Percentiles rank a stretch among this genome's conserved stretches.
These are phyloP conservation scores for Apomyelois bistriatella DNA, from an alignment of 2,888 invertebrate species.

Conservation along the genomic window DNA sequence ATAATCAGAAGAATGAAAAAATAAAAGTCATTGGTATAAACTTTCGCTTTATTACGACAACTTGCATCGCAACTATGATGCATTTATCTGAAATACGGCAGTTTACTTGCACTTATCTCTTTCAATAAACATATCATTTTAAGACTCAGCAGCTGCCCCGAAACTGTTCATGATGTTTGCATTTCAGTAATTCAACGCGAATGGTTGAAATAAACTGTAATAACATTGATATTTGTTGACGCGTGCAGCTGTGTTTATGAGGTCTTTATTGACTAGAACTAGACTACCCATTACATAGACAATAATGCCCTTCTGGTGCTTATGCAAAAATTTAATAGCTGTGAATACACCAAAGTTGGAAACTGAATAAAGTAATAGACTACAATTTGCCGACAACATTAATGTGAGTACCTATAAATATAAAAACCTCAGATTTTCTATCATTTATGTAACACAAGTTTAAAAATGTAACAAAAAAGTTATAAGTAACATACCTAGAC, in stretches of 20 bases:
- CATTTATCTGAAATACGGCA: neutral
- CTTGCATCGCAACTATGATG: neutral
- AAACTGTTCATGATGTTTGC: neutral
- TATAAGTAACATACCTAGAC: too few species aligned
- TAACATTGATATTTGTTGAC: conserved; percentile 1
- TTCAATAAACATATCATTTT: conserved; percentile 9
- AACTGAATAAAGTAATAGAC: too few species aligned
- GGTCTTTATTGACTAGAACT: neutral
- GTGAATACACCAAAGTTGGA: too few species aligned
- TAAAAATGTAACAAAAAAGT: too few species aligned
- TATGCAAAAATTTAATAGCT: too few species aligned
- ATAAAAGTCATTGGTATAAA: neutral
- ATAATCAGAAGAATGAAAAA: too few species aligned
- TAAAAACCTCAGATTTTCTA: too few species aligned
- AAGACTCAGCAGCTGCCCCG: neutral
- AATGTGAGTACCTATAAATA: too few species aligned
- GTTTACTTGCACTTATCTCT: neutral
- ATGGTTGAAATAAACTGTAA: conserved; percentile 2
- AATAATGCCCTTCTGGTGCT: too few species aligned
- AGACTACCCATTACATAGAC: too few species aligned
- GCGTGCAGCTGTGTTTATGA: neutral
- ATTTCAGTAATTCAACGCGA: neutral
- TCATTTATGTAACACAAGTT: too few species aligned
- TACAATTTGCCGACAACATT: too few species aligned
- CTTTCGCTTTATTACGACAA: neutral